phyloP scores from a whole-genome alignment of 2,797 vertebrate genomes.

The Tiaroga cobitis region DNA sequence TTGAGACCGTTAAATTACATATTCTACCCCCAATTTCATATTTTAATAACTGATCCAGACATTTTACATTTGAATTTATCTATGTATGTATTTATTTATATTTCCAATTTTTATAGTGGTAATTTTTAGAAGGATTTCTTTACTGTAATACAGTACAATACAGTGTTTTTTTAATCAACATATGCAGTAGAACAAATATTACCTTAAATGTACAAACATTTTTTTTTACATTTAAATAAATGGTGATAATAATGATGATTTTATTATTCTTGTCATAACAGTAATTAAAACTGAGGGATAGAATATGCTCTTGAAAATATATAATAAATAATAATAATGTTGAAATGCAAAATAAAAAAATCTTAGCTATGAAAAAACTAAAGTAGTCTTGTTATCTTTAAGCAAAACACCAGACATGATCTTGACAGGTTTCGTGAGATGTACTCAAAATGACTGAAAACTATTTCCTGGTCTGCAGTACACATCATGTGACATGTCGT shows the following conservation, averaged over 20 bases:
- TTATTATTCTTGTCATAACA: too few relatives aligned
- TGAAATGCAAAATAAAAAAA: background rate
- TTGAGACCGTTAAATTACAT: background rate
- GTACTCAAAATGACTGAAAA: conserved; percentile 38
- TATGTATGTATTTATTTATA: background rate
- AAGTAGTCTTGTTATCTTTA: background rate
- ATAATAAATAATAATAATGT: background rate
- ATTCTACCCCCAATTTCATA: background rate
- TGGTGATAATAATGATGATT: background rate
- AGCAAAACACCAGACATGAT: conserved; percentile 13
- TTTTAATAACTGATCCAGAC: background rate
- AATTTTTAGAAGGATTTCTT: background rate
- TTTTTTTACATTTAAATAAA: background rate
- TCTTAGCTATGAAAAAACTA: background rate
- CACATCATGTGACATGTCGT: conserved; percentile 40
- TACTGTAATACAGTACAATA: background rate
- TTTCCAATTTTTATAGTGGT: background rate
- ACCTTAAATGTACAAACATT: background rate
- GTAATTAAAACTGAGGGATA: background rate
- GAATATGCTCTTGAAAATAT: background rate
- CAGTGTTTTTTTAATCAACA: background rate
- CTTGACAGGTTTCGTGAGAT: background rate
- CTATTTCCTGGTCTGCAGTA: conserved; percentile 24
- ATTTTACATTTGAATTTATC: background rate
- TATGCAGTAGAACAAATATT: background rate